Base-by-base conservation (phyloP, 2,113 vertebrate species). In the Rostratula benghalensis region DNA sequence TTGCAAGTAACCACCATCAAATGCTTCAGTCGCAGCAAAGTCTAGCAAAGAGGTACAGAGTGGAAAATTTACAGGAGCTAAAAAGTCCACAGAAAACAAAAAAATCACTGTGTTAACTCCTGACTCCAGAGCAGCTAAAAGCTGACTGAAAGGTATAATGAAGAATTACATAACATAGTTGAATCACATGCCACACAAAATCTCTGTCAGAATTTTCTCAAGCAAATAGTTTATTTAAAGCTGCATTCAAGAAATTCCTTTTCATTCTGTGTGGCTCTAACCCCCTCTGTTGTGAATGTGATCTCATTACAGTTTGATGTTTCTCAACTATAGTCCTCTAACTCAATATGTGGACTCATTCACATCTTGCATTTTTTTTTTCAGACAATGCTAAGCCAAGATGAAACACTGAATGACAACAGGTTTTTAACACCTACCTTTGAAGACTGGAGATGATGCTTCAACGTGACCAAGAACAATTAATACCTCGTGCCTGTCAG, bases 301-400 rank as follows among this genome's bases (percentile, higher is more conserved):
- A 54, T 39, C 78, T 86, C 60, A 74, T 15, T 92, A 57, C 87
- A 94, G 54, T 11, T 59, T 30, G 11, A 30, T 56, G 30, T 68
- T 43, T 82, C 43, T 59, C 53, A 48, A 64, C 39, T 51, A 3
- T 4, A 68, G 27, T 14, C 37, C n/a, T 65, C 30, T 83, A 25
- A 51, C 16, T 71, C 22, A 73, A 30, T 28, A 13, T 3, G 10
- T 37, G 75, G n/a, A n/a, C 21, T 57, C 8, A 1, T 77, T 68
- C 64, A 43, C 23, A 4, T 56, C 25, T 50, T 83, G 39, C 53
- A 30, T 54, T 84, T 94, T 97, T 98, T 98, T 11, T 39, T 39
- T 45, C 98, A 99, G 99, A 98, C 98, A 0, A 98, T 99, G 97
- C 96, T 99, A 87, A 98, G 98, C 95, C 98, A 97, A 88, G 99